Percentiles rank a stretch among this genome's conserved stretches.
Evolutionary conservation across 2,888 invertebrate species (phyloP).

Genomic region (Pandemis cinnamomeana): DNA sequence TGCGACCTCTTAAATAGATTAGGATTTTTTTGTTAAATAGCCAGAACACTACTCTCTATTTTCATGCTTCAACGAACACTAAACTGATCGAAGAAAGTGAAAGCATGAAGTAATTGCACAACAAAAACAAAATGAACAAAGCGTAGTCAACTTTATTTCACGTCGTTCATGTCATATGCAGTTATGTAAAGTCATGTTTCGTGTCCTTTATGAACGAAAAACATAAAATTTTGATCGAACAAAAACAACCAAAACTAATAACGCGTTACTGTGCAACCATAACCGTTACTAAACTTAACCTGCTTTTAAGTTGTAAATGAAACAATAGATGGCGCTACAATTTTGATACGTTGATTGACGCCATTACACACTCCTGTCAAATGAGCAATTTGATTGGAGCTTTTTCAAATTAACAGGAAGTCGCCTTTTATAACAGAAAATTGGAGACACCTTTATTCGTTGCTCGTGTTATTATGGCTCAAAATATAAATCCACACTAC

Average conservation of each 20-base stretch:
- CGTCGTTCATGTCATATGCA: not conserved
- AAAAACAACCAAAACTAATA: constrained; percentile 14
- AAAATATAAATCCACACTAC: constrained; percentile 93
- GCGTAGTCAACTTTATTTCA: not conserved
- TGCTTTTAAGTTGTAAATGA: not conserved
- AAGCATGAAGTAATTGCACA: constrained; percentile 54
- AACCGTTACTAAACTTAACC: constrained; percentile 1
- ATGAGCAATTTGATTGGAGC: constrained; percentile 79
- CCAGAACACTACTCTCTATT: constrained; percentile 62
- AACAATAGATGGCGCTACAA: constrained; percentile 35
- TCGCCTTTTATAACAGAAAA: constrained; percentile 76
- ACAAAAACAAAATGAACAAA: constrained; percentile 34
- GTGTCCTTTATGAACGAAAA: not conserved
- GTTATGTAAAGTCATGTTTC: not conserved
- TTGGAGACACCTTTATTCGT: constrained; percentile 66
- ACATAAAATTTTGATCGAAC: not conserved
- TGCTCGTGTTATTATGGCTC: constrained; percentile 87
- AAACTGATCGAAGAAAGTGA: constrained; percentile 64
- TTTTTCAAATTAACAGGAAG: constrained; percentile 82
- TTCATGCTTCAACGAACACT: constrained; percentile 67
- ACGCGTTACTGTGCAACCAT: constrained; percentile 23
- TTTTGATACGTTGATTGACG: constrained; percentile 56
- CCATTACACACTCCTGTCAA: constrained; percentile 78
- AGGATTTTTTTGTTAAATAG: constrained; percentile 55
- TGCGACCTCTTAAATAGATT: constrained; percentile 64